Conservation (phyloP, 2,113 vertebrate species). For the Dipodomys stephensi region DNA sequence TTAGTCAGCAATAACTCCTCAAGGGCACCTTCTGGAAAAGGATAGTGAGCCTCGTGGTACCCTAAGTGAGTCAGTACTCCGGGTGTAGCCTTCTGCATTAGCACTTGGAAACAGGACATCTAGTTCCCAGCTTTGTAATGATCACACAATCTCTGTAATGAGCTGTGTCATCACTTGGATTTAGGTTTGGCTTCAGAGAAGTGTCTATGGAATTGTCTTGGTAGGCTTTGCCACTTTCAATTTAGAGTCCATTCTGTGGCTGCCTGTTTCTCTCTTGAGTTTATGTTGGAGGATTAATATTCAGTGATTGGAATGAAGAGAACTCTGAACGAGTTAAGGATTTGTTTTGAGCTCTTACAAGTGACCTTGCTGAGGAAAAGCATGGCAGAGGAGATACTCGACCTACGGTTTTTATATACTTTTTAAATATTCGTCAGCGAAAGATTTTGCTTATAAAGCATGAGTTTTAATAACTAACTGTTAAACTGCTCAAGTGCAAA, state of each 20-base stretch:
- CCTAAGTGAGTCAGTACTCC: constrained; percentile 80
- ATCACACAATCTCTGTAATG: constrained; percentile 80
- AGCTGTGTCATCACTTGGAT: constrained; percentile 86
- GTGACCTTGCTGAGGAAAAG: constrained; percentile 76
- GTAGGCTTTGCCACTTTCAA: constrained; percentile 85
- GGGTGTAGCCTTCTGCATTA: constrained; percentile 79
- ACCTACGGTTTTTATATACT: constrained; percentile 75
- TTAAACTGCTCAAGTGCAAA: constrained; percentile 70
- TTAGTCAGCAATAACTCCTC: constrained; percentile 95
- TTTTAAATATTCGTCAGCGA: constrained; percentile 73
- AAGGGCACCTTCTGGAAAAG: constrained; percentile 69
- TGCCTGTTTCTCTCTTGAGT: constrained; percentile 82
- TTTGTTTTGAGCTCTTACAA: constrained; percentile 72
- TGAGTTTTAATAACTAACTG: constrained; percentile 75
- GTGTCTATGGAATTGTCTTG: constrained; percentile 85
- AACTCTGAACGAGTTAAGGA: constrained; percentile 79
- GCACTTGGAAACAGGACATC: constrained; percentile 81
- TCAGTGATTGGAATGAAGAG: constrained; percentile 79
- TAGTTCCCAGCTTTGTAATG: constrained; percentile 78
- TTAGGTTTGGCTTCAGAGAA: constrained; percentile 83
- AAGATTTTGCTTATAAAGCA: constrained; percentile 74
- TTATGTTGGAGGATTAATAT: constrained; percentile 77
- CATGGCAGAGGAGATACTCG: constrained; percentile 73
- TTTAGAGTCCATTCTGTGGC: constrained; percentile 83
- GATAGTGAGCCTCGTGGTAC: constrained; percentile 76